phyloP scores from a whole-genome alignment of 2,888 invertebrate species.

The Diarsia dahlii region DNA sequence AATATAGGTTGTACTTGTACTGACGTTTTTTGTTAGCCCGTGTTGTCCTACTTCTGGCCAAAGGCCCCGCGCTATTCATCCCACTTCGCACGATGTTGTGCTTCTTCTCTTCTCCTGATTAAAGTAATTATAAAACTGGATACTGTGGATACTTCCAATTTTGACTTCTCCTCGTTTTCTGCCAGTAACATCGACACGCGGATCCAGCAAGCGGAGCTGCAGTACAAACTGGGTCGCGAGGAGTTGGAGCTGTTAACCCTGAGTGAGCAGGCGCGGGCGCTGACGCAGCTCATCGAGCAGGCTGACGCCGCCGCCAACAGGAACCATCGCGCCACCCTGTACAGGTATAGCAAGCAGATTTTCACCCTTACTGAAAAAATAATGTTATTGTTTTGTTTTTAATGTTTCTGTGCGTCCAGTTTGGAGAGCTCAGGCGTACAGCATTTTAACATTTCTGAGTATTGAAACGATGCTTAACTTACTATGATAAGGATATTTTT shows the following conservation, averaged over 20 bases:
- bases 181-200: constrained; percentile 96
- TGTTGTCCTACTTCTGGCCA: too few species aligned
- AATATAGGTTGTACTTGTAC: neutral
- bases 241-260: constrained; percentile 96
- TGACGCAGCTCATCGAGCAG: constrained; percentile 94
- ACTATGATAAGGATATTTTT: too few species aligned
- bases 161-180: neutral
- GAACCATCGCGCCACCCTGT: constrained; percentile 89
- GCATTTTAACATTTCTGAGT: too few species aligned
- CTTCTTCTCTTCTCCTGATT: too few species aligned
- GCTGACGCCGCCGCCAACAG: constrained; percentile 89
- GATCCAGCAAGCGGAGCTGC: constrained; percentile 97
- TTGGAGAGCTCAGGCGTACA: too few species aligned
- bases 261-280: constrained; percentile 95
- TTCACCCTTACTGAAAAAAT: neutral
- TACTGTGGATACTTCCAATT: neutral
- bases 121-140: neutral
- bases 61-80: too few species aligned
- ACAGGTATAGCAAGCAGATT: constrained; percentile 84
- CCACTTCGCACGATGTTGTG: too few species aligned
- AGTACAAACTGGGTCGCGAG: constrained; percentile 96
- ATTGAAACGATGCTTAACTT: too few species aligned
- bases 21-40: too few species aligned
- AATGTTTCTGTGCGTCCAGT: too few species aligned
- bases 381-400: too few species aligned